Evolutionary conservation across 2,888 invertebrate genomes (phyloP).

Genomic region (Odontocolon sp.): DNA sequence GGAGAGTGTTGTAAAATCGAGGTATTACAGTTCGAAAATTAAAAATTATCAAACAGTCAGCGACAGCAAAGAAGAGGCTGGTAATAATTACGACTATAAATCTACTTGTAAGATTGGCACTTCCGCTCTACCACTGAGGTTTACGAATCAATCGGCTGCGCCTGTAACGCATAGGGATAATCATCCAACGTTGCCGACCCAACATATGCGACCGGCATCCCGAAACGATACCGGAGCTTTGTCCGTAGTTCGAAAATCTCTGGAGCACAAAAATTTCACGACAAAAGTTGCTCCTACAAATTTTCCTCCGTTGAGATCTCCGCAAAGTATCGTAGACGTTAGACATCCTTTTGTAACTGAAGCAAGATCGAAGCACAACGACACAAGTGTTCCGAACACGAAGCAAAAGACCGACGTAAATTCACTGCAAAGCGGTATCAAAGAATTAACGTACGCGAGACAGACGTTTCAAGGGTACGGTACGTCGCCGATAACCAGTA

Average conservation of each 20-base stretch:
- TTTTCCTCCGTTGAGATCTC: constrained; percentile 72
- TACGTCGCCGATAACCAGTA: constrained; percentile 67
- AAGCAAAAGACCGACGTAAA: constrained; percentile 65
- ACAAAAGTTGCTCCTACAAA: constrained; percentile 70
- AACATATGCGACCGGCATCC: constrained; percentile 59
- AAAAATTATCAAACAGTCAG: constrained; percentile 64
- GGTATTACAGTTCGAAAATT: constrained; percentile 65
- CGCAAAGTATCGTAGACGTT: constrained; percentile 74
- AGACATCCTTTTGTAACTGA: constrained; percentile 73
- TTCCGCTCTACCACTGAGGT: constrained; percentile 61
- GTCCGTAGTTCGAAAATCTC: constrained; percentile 62
- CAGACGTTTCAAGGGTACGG: constrained; percentile 70
- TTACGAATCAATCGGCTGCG: constrained; percentile 58
- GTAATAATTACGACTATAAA: constrained; percentile 66
- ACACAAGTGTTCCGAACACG: constrained; percentile 47
- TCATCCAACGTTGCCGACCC: constrained; percentile 44
- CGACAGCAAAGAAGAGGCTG: constrained; percentile 50
- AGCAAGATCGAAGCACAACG: constrained; percentile 69
- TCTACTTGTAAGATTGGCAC: constrained; percentile 51
- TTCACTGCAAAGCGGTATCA: constrained; percentile 63
- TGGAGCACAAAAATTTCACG: too few species aligned
- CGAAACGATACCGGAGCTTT: constrained; percentile 62
- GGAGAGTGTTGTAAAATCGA: constrained; percentile 62
- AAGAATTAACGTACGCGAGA: constrained; percentile 67
- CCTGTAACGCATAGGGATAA: constrained; percentile 60